Base-by-base conservation (phyloP, 2,113 vertebrate genomes). In the Nesoenas mayeri region DNA sequence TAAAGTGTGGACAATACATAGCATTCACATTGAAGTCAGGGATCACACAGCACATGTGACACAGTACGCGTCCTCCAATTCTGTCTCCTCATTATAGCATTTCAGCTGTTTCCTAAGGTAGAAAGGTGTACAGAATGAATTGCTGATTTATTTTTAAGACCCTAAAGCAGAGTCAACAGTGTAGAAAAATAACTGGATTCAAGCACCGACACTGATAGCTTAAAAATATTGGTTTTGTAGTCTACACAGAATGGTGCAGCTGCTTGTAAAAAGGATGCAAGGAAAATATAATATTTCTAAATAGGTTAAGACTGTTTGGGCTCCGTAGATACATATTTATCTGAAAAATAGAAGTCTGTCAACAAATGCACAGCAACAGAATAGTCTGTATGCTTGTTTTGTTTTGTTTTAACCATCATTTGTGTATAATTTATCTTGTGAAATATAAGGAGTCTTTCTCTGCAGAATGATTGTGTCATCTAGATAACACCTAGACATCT, bases 291-390 rank as follows among this genome's bases (percentile, higher is more conserved):
- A 64, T 36, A 70, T 67, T 96, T 95, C 73, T 70, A 78, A 88
- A 88, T 65, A 79, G 44, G 51, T 51, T 71, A 20, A 66, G 85
- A 82, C 85, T 36, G 62, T 85, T 88, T 90, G 54, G 47, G 29
- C 26, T 71, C 20, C 26, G 38, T 72, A 85, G 86, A 82, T 79
- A 93, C 84, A 90, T 89, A 74, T 95, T 90, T 71, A 79, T 93
- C 64, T 93, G 85, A 93, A 91, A 97, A 95, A 95, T 89, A 95
- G 91, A 90, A 79, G 15, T 53, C 83, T 96, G 57, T 90, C 93
- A 96, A 81, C 89, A 94, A 96, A 90, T 70, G 47, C 56, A 92
- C 53, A 84, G 62, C 60, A 87, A 83, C 34, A 70, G 50, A 87
- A 85, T 47, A 57, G 22, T 69, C 73, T 15, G 2, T 77, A 38